These are phyloP conservation scores for Sebastes diploproa DNA, from an alignment of 2,797 vertebrate genomes.

Conservation along the genomic window DNA sequence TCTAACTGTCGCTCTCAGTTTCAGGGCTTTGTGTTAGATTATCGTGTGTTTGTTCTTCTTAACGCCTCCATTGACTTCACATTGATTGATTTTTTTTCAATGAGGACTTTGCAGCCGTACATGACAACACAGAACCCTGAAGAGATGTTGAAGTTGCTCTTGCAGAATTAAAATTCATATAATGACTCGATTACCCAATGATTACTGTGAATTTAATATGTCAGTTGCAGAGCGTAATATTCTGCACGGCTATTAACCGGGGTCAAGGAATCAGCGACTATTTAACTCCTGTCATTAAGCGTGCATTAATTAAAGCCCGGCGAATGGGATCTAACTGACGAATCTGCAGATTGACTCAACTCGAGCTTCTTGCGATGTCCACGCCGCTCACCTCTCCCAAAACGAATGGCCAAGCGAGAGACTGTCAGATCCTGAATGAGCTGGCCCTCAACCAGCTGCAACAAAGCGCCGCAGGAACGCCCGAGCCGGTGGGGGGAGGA, in stretches of 20 bases:
- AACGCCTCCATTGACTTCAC: slow-evolving; percentile 3
- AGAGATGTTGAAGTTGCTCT: background rate
- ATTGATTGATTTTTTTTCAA: slow-evolving; percentile 3
- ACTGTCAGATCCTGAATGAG: slow-evolving; percentile 49
- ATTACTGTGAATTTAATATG: background rate
- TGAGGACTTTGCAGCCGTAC: background rate
- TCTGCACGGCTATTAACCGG: background rate
- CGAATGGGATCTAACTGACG: background rate
- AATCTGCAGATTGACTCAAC: background rate
- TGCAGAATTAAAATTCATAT: background rate
- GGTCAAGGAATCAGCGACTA: background rate
- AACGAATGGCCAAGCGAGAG: slow-evolving; percentile 31
- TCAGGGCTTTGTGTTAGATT: slow-evolving; percentile 10
- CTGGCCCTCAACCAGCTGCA: slow-evolving; percentile 54
- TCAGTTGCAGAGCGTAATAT: background rate
- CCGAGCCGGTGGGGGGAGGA: slow-evolving; percentile 30
- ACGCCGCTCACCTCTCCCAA: slow-evolving; percentile 26
- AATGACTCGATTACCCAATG: background rate
- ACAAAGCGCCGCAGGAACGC: slow-evolving; percentile 63
- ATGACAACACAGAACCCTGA: background rate
- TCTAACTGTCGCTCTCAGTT: slow-evolving; percentile 6
- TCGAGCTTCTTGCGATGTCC: background rate
- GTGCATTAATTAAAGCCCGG: slow-evolving; percentile 8
- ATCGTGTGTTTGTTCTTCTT: slow-evolving; percentile 5
- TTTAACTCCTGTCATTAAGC: slow-evolving; percentile 10